phyloP scores from a whole-genome alignment of 1,140 invertebrate species.

The Brachionus rotundiformis region DNA sequence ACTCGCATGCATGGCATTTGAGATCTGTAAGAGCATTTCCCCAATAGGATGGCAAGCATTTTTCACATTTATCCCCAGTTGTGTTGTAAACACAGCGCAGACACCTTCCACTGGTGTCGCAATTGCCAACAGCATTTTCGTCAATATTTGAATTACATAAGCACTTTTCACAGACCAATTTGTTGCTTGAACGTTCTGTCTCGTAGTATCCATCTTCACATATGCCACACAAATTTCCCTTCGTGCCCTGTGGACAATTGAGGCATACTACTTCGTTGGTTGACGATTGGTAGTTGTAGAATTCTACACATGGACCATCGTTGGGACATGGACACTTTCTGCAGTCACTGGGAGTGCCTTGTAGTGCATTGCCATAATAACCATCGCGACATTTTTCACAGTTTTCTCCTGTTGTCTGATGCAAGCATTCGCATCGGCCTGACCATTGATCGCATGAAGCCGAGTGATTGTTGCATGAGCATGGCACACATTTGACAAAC shows the following conservation, averaged over 20 bases:
- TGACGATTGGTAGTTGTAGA: constrained; percentile 58
- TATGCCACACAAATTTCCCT: constrained; percentile 78
- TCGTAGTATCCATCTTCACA: constrained; percentile 88
- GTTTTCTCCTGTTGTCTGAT: constrained; percentile 92
- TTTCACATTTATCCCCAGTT: constrained; percentile 77
- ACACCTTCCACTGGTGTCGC: constrained; percentile 81
- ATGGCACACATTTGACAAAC: constrained; percentile 87
- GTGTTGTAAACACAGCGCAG: constrained; percentile 96
- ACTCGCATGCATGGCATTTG: constrained; percentile 72
- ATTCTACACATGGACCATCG: constrained; percentile 79
- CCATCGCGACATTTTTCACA: constrained; percentile 89
- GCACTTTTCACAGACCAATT: constrained; percentile 76
- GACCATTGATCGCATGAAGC: constrained; percentile 92
- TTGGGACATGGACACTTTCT: constrained; percentile 90
- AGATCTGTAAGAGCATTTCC: constrained; percentile 72
- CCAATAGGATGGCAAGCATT: constrained; percentile 77
- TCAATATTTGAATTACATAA: constrained; percentile 95
- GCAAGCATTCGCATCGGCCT: constrained; percentile 90
- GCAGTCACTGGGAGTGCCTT: constrained; percentile 82
- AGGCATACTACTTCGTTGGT: constrained; percentile 75
- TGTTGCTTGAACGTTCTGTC: constrained; percentile 69
- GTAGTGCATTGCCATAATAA: constrained; percentile 88
- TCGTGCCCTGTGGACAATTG: constrained; percentile 89
- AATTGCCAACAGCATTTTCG: constrained; percentile 68
- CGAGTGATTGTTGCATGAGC: constrained; percentile 91